Conservation (phyloP, 2,797 vertebrate genomes). For the Poecilia wingei region DNA sequence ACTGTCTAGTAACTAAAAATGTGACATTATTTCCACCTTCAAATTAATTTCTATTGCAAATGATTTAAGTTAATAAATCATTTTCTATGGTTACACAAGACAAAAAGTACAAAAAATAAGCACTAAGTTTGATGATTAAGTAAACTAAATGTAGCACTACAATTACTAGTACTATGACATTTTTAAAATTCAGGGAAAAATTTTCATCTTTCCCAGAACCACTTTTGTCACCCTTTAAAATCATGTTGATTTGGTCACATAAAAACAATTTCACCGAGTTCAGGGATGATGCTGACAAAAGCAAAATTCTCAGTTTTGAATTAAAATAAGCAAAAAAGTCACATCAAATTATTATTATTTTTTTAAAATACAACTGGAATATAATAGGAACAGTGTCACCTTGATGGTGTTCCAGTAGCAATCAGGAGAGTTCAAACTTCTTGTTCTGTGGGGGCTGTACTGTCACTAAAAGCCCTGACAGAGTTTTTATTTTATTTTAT, state of each 20-base stretch:
- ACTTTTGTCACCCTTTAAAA: neutral
- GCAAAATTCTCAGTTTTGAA: conserved; percentile 19
- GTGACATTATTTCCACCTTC: neutral
- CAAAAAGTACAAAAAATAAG: neutral
- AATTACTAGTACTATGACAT: neutral
- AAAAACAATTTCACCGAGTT: neutral
- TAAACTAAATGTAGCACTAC: no score
- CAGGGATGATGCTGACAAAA: neutral
- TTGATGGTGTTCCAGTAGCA: conserved; percentile 48
- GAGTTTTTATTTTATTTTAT: neutral
- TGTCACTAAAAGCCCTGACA: conserved; percentile 60
- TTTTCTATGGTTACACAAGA: neutral
- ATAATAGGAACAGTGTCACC: neutral
- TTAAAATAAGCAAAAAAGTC: conserved; percentile 18
- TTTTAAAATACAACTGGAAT: neutral
- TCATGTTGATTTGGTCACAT: neutral
- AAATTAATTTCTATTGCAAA: neutral
- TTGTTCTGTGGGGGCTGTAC: conserved; percentile 22
- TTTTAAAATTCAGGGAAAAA: neutral
- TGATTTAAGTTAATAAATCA: neutral
- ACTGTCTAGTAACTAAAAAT: neutral
- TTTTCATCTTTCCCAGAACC: neutral
- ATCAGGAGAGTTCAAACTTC: conserved; percentile 45
- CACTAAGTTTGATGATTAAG: neutral
- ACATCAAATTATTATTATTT: neutral